These are phyloP conservation scores for Micromussa lordhowensis DNA, from an alignment of 92 coral and sea anemone genomes.

Conservation along the genomic window DNA sequence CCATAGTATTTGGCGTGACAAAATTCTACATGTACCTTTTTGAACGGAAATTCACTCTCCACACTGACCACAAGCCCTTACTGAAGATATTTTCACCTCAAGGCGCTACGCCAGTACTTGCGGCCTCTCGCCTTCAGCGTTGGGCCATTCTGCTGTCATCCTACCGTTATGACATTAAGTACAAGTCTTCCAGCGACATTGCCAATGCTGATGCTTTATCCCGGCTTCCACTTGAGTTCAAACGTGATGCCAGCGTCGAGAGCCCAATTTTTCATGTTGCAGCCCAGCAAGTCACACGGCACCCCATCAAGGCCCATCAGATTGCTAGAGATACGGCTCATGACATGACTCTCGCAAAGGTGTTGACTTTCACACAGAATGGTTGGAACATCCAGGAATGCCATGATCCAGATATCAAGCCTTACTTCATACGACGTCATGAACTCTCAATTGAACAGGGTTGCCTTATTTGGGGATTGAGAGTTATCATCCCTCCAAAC, in stretches of 20 bases:
- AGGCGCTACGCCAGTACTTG: constrained; percentile 19
- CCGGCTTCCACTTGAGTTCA: constrained; percentile 28
- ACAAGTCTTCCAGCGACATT: constrained; percentile 32
- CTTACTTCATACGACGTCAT: no score
- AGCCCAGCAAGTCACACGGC: constrained; percentile 3
- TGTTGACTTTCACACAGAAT: no score
- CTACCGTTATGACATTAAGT: constrained; percentile 45
- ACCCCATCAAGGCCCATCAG: constrained; percentile 34
- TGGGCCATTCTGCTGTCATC: constrained; percentile 48
- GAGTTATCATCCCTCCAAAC: no score
- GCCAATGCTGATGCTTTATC: constrained; percentile 66
- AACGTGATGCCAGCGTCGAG: constrained; percentile 40
- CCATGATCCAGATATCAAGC: no score
- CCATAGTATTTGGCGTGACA: constrained; percentile 70
- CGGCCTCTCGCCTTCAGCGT: constrained; percentile 37
- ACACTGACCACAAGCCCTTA: background rate
- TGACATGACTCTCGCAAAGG: no score
- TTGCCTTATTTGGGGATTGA: no score
- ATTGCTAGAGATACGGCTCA: no score
- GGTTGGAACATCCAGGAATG: no score
- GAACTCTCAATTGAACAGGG: no score
- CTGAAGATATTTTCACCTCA: constrained; percentile 19
- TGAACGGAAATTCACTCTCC: constrained; percentile 4
- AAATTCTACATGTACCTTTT: no score
- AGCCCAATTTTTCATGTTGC: constrained; percentile 13